Percentiles rank a stretch among this genome's conserved stretches.
phyloP scores from a whole-genome alignment of 2,113 vertebrate genomes.

The Pristiophorus japonicus region DNA sequence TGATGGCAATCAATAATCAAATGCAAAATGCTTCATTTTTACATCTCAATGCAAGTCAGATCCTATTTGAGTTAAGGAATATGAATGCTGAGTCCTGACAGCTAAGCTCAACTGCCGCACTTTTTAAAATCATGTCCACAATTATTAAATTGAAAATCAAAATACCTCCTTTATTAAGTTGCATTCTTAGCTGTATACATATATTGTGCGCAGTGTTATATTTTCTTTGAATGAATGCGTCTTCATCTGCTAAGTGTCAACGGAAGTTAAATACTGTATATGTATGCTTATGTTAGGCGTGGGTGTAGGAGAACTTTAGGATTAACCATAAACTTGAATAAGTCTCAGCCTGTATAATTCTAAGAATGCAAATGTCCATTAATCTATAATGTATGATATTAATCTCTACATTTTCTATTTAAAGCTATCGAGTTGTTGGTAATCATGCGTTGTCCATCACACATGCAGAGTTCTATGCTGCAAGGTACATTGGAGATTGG shows the following conservation, averaged over 20 bases:
- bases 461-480: background rate
- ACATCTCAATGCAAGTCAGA: background rate
- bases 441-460: background rate
- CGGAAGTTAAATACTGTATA: too few species aligned
- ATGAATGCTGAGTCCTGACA: background rate
- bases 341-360: background rate
- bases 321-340: background rate
- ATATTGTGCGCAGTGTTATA: too few species aligned
- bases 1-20: background rate
- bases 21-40: background rate
- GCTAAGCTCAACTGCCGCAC: background rate
- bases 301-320: background rate
- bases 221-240: background rate
- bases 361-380: background rate
- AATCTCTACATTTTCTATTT: background rate
- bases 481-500: background rate
- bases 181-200: background rate
- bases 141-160: background rate
- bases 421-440: background rate
- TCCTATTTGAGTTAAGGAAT: background rate
- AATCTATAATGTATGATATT: background rate
- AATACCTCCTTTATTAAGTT: background rate
- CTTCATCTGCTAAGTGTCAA: background rate
- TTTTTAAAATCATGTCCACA: background rate
- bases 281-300: background rate